Conservation (phyloP, 2,797 vertebrate species). For the Synanceia verrucosa region DNA sequence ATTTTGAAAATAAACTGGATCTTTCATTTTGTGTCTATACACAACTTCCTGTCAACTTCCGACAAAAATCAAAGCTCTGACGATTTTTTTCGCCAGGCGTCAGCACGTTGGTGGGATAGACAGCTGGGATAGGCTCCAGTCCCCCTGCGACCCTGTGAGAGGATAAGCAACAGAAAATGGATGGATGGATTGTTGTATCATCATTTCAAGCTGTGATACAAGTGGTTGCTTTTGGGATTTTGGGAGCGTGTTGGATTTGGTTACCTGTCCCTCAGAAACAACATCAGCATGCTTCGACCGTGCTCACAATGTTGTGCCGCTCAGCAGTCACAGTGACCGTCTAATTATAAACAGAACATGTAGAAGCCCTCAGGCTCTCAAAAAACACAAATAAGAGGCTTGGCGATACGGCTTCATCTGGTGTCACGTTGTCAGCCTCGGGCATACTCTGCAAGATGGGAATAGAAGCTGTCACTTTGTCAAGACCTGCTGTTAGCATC, state of each 20-base stretch:
- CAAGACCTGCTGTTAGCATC: slow-evolving; percentile 7
- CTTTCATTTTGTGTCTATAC: no score
- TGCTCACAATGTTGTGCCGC: neutral
- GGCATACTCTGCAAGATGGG: neutral
- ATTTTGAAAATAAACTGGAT: no score
- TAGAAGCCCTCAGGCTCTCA: slow-evolving; percentile 6
- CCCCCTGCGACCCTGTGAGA: no score
- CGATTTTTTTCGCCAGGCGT: no score
- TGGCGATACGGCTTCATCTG: neutral
- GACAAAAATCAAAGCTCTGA: no score
- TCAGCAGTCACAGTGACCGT: neutral
- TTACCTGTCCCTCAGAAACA: neutral
- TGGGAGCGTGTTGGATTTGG: neutral
- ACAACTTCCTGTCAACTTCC: no score
- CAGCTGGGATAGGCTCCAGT: no score
- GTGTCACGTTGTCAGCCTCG: neutral
- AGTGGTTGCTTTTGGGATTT: neutral
- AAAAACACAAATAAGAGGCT: slow-evolving; percentile 1
- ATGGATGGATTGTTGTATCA: no score
- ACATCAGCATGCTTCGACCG: neutral
- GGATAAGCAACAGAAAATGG: no score
- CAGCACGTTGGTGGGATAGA: no score
- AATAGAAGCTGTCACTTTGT: slow-evolving; percentile 11
- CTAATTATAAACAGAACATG: slow-evolving; percentile 35
- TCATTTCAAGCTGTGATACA: no score